Percentiles rank a stretch among this genome's conserved stretches.
Conservation (phyloP, 2,113 vertebrate genomes). For the Coregonus clupeaformis region DNA sequence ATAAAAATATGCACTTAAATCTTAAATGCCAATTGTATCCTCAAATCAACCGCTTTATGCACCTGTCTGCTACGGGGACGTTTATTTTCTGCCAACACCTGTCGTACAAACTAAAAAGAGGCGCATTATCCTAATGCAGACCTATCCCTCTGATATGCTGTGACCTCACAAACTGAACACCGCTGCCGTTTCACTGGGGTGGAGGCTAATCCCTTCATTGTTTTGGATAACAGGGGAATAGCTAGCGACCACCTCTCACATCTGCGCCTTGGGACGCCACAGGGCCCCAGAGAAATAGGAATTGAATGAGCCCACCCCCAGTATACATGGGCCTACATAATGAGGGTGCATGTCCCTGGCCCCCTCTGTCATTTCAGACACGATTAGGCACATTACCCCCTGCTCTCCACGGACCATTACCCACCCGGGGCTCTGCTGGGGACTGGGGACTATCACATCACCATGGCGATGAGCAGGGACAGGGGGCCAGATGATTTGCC, state of each 20-base stretch:
- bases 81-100: constrained; percentile 40
- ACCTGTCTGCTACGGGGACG: constrained; percentile 30
- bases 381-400: constrained; percentile 67
- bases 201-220: constrained; percentile 32
- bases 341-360: constrained; percentile 45
- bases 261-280: constrained; percentile 33
- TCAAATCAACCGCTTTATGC: constrained; percentile 39
- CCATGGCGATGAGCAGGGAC: constrained; percentile 22
- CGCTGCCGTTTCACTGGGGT: neutral
- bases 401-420: constrained; percentile 49
- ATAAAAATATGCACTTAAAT: constrained; percentile 47
- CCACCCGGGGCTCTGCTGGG: constrained; percentile 32
- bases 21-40: constrained; percentile 48
- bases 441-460: constrained; percentile 20
- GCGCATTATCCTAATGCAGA: constrained; percentile 20
- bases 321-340: constrained; percentile 49
- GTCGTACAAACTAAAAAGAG: constrained; percentile 18
- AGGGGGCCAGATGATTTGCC: constrained; percentile 15
- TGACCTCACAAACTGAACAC: constrained; percentile 5
- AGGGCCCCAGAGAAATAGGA: constrained; percentile 15
- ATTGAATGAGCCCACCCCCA: constrained; percentile 29
- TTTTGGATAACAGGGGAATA: constrained; percentile 28
- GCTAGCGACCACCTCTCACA: constrained; percentile 8
- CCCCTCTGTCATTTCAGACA: constrained; percentile 56
- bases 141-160: constrained; percentile 15